Evolutionary conservation across 2,888 invertebrate genomes (phyloP).

Genomic region (Schrankia costaestrigalis): DNA sequence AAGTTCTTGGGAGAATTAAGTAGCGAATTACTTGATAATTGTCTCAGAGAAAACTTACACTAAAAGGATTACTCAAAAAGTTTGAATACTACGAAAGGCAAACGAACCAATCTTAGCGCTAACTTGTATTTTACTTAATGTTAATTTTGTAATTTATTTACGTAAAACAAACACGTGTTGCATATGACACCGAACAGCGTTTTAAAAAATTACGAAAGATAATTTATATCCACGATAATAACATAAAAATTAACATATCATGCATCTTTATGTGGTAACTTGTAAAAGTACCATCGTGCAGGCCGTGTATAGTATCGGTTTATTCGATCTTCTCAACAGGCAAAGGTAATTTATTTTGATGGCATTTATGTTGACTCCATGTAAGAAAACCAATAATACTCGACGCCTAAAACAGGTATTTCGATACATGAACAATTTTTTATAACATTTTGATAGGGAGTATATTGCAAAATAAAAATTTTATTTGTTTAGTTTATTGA

Average conservation of each 20-base stretch:
- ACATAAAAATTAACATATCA: slow-evolving; percentile 63
- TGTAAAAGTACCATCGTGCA: slow-evolving; percentile 41
- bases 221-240: slow-evolving; percentile 44
- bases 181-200: slow-evolving; percentile 1
- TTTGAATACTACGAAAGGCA: too few relatives aligned
- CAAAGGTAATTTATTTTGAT: slow-evolving; percentile 60
- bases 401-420: slow-evolving; percentile 51
- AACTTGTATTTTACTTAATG: slow-evolving; percentile 11
- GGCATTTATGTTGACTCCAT: slow-evolving; percentile 70
- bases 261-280: slow-evolving; percentile 47
- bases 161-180: slow-evolving; percentile 14
- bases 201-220: slow-evolving; percentile 25
- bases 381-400: slow-evolving; percentile 56
- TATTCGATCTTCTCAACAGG: too few relatives aligned
- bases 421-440: slow-evolving; percentile 41
- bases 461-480: slow-evolving; percentile 40
- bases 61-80: too few relatives aligned
- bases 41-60: too few relatives aligned
- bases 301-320: too few relatives aligned
- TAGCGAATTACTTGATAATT: too few relatives aligned
- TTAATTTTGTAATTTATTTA: slow-evolving; percentile 10
- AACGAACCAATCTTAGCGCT: too few relatives aligned
- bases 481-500: slow-evolving; percentile 25
- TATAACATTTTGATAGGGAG: slow-evolving; percentile 38
- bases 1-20: too few relatives aligned